Evolutionary conservation across 2,113 vertebrate species (phyloP), one percentile per base, ranked within the genome.

Genomic region (Epinephelus fuscoguttatus): DNA sequence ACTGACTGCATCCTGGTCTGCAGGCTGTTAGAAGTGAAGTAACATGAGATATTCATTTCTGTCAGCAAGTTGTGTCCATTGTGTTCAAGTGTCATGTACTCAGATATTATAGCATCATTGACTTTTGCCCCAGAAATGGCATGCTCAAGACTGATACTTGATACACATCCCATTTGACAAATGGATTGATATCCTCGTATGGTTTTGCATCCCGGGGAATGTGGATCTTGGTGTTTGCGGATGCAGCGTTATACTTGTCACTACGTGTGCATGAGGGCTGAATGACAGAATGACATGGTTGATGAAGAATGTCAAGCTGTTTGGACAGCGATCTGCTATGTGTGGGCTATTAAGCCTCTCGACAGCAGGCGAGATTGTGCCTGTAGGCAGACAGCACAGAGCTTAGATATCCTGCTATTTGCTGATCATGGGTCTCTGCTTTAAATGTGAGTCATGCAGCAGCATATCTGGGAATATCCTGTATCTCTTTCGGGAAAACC

Each of bases 401-500:
- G 78, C 47, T 85, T 30, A 49, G 52, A 45, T 77, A 37, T 85
- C 69, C 33, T 64, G 75, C 83, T 80, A 67, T 82, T 78, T 84
- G 62, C 77, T 67, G 84, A 83, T 80, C 63, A 79, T 84, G 78
- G n/a, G 63, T 64, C 37, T 52, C 7, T 1, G 47, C 52, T 75
- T 73, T 75, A 70, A 80, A n/a, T 76, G 30, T 76, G 56, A 88
- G 68, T 89, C 88, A 84, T 37, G 70, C 61, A 75, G 80, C 72
- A 53, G 57, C 77, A 70, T 66, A 81, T 56, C 7, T 70, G 37
- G 53, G 2, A 78, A 73, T 81, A 68, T 88, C 72, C 47, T 23
- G 6, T 42, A 56, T 86, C 70, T 57, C 70, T 47, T 74, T 42
- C 10, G 23, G 68, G 49, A 78, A 82, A 71, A 27, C 8, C 49